These are phyloP conservation scores for Albula glossodonta DNA, from an alignment of 2,113 vertebrate genomes.

Conservation along the genomic window DNA sequence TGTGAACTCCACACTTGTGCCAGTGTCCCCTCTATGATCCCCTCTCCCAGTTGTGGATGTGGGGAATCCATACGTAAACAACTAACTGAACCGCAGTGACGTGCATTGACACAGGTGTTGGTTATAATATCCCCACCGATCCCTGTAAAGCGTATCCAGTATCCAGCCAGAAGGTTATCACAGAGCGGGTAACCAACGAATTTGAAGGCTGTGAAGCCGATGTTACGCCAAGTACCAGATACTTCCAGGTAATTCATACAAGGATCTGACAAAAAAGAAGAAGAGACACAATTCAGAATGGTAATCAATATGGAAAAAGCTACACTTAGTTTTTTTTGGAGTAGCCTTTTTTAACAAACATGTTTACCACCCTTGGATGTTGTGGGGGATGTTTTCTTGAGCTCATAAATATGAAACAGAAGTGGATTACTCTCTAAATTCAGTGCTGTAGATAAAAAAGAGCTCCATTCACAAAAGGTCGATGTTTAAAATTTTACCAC, in stretches of 20 bases:
- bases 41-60: slow-evolving; percentile 23
- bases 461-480: background rate
- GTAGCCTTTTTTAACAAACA: too few relatives aligned
- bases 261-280: background rate
- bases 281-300: too few relatives aligned
- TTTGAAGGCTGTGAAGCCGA: background rate
- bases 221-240: slow-evolving; percentile 53
- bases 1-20: background rate
- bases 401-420: background rate
- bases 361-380: too few relatives aligned
- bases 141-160: slow-evolving; percentile 54
- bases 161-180: fast-evolving
- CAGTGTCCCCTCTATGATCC: background rate
- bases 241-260: slow-evolving; percentile 26
- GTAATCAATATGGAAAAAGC: too few relatives aligned
- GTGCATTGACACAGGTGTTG: fast-evolving
- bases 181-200: background rate
- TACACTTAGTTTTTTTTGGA: too few relatives aligned
- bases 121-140: slow-evolving; percentile 47
- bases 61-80: background rate
- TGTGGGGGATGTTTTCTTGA: too few relatives aligned
- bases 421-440: background rate
- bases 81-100: background rate
- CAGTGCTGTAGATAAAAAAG: background rate
- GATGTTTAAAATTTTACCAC: background rate